Conservation (phyloP, 2,113 vertebrate species). For the Panthera leo region DNA sequence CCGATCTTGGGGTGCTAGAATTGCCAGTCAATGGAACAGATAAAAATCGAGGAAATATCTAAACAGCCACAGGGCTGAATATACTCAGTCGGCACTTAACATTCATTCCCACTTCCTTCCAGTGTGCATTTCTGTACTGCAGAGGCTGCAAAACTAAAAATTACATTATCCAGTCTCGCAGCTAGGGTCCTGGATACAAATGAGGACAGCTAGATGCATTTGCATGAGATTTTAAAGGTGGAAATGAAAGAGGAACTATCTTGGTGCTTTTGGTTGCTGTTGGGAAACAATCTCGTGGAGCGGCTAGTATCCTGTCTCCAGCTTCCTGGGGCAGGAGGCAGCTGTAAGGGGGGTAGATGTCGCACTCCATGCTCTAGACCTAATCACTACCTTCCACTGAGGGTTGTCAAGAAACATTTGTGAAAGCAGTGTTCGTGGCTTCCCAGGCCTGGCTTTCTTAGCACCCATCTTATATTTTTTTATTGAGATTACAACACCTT, state of each 20-base stretch:
- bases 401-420: not conserved
- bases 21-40: not conserved
- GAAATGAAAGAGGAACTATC: not conserved
- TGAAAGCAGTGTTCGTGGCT: not conserved
- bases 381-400: not conserved
- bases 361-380: not conserved
- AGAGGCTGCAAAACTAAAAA: not conserved
- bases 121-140: not conserved
- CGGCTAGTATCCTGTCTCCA: not conserved
- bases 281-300: not conserved
- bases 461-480: not conserved
- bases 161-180: not conserved
- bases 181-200: not conserved
- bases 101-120: not conserved
- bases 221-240: conserved; percentile 1
- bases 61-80: not conserved
- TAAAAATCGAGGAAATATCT: not conserved
- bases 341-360: not conserved
- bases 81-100: not conserved
- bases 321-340: not conserved
- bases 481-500: not conserved
- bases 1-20: not conserved
- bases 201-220: not conserved
- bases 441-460: not conserved
- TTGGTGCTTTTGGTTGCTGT: not conserved